These are phyloP conservation scores for Lepidochitona cinerea DNA, from an alignment of 2,888 invertebrate species.

Conservation along the genomic window DNA sequence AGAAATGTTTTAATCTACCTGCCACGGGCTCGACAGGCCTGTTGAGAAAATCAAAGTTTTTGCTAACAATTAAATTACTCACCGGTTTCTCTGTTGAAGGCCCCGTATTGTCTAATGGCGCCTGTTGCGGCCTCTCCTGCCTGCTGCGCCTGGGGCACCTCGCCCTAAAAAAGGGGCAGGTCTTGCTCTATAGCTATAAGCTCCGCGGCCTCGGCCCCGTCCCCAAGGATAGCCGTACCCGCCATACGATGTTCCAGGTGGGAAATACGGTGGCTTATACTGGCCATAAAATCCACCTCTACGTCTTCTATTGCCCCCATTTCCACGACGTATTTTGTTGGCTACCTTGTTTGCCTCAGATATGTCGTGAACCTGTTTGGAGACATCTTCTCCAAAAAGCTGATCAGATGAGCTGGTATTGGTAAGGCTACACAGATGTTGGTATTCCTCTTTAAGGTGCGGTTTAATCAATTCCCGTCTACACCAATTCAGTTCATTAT, in stretches of 20 bases:
- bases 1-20: not conserved
- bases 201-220: no score
- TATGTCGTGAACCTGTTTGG: not conserved
- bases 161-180: no score
- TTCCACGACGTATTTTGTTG: not conserved
- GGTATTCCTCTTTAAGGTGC: not conserved
- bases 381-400: not conserved
- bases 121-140: not conserved
- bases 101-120: not conserved
- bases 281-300: not conserved
- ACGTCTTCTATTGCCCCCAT: not conserved
- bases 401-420: not conserved
- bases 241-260: no score
- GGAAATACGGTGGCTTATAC: no score
- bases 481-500: not conserved
- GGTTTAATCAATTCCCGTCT: not conserved
- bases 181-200: no score
- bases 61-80: not conserved
- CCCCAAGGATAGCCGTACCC: no score
- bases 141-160: not conserved
- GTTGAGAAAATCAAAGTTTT: not conserved
- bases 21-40: no score
- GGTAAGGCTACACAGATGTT: not conserved
- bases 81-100: not conserved
- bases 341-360: not conserved